These are phyloP conservation scores for Drosophila tripunctata DNA, from an alignment of 2,888 invertebrate species.

Conservation along the genomic window DNA sequence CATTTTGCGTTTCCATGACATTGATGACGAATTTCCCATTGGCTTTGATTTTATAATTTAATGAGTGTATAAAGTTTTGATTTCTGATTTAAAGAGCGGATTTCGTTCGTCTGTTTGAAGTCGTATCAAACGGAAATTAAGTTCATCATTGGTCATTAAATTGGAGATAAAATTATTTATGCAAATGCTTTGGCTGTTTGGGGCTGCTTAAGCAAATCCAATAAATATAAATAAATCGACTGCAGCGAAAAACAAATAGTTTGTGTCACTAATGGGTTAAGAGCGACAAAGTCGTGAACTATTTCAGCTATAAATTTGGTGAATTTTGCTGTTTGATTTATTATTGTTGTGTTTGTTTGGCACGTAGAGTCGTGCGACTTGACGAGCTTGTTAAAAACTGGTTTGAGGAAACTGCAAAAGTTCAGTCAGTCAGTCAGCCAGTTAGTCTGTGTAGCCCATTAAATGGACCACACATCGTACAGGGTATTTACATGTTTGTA, in stretches of 20 bases:
- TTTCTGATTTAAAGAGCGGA: constrained; percentile 4
- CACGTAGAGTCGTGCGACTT: constrained; percentile 32
- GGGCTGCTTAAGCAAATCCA: constrained; percentile 32
- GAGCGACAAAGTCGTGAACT: constrained; percentile 21
- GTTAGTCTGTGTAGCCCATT: too few species aligned
- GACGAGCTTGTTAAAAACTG: constrained; percentile 49
- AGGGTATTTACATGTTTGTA: neutral
- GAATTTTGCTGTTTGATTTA: constrained; percentile 50
- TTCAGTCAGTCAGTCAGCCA: neutral
- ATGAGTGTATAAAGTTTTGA: constrained; percentile 7
- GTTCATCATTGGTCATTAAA: constrained; percentile 8
- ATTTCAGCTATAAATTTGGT: constrained; percentile 22
- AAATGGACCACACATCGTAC: neutral
- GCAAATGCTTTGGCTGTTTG: constrained; percentile 30
- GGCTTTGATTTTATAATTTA: constrained; percentile 2
- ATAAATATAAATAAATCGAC: constrained; percentile 34
- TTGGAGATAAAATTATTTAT: constrained; percentile 19
- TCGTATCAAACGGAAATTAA: neutral
- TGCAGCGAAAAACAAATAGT: constrained; percentile 18
- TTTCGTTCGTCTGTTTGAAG: constrained; percentile 7
- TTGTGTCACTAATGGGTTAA: constrained; percentile 42
- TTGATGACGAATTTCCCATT: constrained; percentile 4
- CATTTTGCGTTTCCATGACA: constrained; percentile 9
- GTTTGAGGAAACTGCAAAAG: constrained; percentile 36
- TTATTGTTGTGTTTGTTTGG: constrained; percentile 26